These are phyloP conservation scores for Melanostoma mellinum DNA, from an alignment of 2,888 invertebrate genomes.

Conservation along the genomic window DNA sequence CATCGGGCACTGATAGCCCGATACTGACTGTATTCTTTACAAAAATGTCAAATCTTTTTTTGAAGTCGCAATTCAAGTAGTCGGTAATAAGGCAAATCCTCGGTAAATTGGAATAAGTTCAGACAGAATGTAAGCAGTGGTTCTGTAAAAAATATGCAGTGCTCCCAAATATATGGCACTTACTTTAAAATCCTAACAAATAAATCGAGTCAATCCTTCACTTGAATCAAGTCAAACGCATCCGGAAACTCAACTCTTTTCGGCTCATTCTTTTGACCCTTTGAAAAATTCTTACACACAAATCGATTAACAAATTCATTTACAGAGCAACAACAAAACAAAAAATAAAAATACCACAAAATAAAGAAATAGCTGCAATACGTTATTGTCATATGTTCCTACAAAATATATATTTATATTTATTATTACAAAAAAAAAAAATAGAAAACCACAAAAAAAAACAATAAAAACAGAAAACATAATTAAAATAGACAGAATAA, in stretches of 20 bases:
- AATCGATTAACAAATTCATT: slow-evolving; percentile 48
- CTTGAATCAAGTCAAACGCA: too few relatives aligned
- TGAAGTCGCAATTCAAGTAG: too few relatives aligned
- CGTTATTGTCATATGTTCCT: slow-evolving; percentile 83
- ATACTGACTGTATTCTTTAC: too few relatives aligned
- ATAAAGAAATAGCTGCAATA: slow-evolving; percentile 81
- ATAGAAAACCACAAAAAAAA: slow-evolving; percentile 70
- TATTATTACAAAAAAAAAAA: slow-evolving; percentile 73
- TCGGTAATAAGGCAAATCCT: too few relatives aligned
- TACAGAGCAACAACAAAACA: slow-evolving; percentile 70
- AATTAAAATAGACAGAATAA: slow-evolving; percentile 70
- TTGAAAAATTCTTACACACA: slow-evolving; percentile 18
- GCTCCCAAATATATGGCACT: too few relatives aligned
- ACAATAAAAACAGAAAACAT: slow-evolving; percentile 40
- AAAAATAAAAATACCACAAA: slow-evolving; percentile 67
- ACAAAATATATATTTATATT: slow-evolving; percentile 79
- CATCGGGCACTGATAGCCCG: too few relatives aligned
- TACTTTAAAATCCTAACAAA: too few relatives aligned
- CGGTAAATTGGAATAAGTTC: too few relatives aligned
- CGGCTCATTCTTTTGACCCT: slow-evolving; percentile 7
- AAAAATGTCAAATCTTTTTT: too few relatives aligned
- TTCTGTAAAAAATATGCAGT: too few relatives aligned
- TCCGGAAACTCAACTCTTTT: background rate
- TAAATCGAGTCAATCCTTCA: background rate
- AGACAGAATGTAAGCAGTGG: too few relatives aligned